These are phyloP conservation scores for Andrena haemorrhoa DNA, from an alignment of 2,888 invertebrate genomes.

Conservation along the genomic window DNA sequence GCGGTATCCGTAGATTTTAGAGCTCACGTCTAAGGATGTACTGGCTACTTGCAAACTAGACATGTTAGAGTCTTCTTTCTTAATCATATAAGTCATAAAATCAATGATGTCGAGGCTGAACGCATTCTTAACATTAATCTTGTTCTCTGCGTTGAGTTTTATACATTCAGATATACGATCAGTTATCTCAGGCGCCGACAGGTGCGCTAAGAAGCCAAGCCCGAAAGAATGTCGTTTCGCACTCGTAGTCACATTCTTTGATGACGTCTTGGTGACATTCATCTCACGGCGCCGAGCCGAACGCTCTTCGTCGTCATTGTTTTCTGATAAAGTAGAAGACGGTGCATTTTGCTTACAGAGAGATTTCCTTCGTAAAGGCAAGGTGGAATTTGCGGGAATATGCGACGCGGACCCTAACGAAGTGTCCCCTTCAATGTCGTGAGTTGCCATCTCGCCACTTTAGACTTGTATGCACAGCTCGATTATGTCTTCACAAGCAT, in stretches of 20 bases:
- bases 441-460: conserved; percentile 26
- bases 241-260: background rate
- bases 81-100: conserved; percentile 91
- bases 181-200: conserved; percentile 73
- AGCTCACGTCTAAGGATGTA: conserved; percentile 94
- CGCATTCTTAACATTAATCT: conserved; percentile 95
- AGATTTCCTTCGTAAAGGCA: conserved; percentile 62
- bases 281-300: conserved; percentile 66
- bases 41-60: conserved; percentile 93
- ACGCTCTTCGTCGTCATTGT: conserved; percentile 80
- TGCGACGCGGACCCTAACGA: background rate
- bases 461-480: background rate
- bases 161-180: conserved; percentile 79
- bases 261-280: background rate
- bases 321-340: conserved; percentile 58
- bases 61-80: conserved; percentile 89
- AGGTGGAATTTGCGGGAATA: conserved; percentile 15
- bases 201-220: conserved; percentile 65
- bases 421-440: background rate
- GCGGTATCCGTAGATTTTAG: conserved; percentile 94
- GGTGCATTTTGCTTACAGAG: background rate
- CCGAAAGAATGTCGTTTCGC: conserved; percentile 74
- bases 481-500: background rate
- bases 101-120: conserved; percentile 95
- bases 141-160: conserved; percentile 84